phyloP scores from a whole-genome alignment of 2,113 vertebrate genomes.

The Nipponia nippon region DNA sequence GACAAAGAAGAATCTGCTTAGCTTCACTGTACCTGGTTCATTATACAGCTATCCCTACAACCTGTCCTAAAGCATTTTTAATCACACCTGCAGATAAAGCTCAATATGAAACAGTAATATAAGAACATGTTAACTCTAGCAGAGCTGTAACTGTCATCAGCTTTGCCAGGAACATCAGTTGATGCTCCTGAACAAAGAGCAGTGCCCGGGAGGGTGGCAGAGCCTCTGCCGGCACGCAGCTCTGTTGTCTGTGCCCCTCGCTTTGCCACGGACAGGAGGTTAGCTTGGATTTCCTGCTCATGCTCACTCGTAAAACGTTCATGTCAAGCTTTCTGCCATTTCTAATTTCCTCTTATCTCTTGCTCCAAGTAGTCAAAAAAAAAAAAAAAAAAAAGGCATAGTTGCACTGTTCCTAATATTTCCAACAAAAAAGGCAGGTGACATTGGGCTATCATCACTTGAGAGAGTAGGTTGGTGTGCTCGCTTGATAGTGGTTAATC shows the following conservation, averaged over 20 bases:
- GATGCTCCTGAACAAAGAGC: background rate
- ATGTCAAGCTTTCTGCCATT: background rate
- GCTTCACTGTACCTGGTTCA: background rate
- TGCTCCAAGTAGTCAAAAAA: background rate
- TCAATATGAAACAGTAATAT: background rate
- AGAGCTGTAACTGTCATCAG: background rate
- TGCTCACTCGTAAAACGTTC: background rate
- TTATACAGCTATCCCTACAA: background rate
- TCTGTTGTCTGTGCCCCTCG: fast-evolving
- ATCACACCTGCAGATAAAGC: background rate
- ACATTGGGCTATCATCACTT: background rate
- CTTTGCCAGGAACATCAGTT: background rate
- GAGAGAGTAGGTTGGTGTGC: background rate
- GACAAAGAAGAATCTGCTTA: background rate
- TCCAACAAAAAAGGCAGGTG: background rate
- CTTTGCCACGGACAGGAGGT: background rate
- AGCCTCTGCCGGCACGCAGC: fast-evolving
- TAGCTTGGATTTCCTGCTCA: background rate
- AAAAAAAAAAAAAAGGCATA: background rate
- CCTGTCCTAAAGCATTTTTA: background rate
- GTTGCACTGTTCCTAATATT: background rate
- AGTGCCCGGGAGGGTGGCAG: fast-evolving
- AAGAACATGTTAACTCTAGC: background rate
- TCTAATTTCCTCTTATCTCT: background rate
- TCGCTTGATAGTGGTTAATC: fast-evolving